Percentiles rank a stretch among this genome's conserved stretches.
These are phyloP conservation scores for Acanthornis magna DNA, from an alignment of 2,797 vertebrate species.

Conservation along the genomic window DNA sequence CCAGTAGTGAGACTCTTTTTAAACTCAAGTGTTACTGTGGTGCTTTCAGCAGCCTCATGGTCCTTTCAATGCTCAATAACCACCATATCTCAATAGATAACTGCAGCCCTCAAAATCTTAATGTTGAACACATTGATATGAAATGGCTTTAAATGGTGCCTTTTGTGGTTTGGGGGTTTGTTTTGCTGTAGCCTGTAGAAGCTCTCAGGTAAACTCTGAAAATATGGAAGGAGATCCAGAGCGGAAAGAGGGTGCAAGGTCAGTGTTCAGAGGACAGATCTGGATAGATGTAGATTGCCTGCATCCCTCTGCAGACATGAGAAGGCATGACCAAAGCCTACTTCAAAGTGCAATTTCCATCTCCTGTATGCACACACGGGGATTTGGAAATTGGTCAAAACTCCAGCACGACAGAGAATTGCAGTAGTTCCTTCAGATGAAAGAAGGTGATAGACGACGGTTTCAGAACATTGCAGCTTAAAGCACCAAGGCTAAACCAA, in stretches of 20 bases:
- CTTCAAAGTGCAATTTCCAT: background rate
- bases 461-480: background rate
- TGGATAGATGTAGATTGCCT: background rate
- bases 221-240: background rate
- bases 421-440: background rate
- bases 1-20: background rate
- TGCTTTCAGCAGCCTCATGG: background rate
- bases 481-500: background rate
- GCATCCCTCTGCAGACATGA: fast-evolving
- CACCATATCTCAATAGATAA: background rate
- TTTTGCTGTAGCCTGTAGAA: background rate
- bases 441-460: background rate
- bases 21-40: background rate
- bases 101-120: background rate
- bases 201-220: background rate
- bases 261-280: background rate
- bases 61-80: background rate
- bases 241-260: background rate
- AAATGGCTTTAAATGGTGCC: background rate
- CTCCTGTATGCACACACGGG: background rate
- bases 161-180: background rate
- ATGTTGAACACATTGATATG: background rate
- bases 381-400: background rate
- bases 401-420: background rate
- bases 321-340: background rate